These are phyloP conservation scores for Drosophila baimaii DNA, from an alignment of 1,140 invertebrate species.

Conservation along the genomic window DNA sequence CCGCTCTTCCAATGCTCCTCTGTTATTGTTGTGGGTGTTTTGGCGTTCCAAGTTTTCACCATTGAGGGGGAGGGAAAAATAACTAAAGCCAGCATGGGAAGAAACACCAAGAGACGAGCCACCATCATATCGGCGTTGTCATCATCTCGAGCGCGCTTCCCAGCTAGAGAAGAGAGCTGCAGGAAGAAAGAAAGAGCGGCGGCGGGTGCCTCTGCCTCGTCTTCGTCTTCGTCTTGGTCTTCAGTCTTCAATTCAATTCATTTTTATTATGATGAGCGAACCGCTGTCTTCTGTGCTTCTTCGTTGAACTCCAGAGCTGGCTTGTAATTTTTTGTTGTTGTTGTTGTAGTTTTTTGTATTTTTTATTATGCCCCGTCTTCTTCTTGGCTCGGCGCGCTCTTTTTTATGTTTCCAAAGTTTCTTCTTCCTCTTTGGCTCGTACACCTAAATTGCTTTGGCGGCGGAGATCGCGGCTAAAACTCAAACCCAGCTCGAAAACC, in stretches of 20 bases:
- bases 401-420: constrained; percentile 77
- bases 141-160: constrained; percentile 43
- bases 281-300: constrained; percentile 41
- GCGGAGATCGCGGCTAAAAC: constrained; percentile 63
- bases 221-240: background rate
- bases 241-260: constrained; percentile 77
- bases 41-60: constrained; percentile 47
- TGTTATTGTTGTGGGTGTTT: constrained; percentile 49
- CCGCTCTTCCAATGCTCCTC: background rate
- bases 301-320: constrained; percentile 56
- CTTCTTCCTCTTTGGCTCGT: constrained; percentile 77
- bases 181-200: constrained; percentile 20
- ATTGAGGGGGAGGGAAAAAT: constrained; percentile 44
- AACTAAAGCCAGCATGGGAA: constrained; percentile 65
- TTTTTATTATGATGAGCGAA: constrained; percentile 78
- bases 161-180: constrained; percentile 15
- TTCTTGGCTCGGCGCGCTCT: constrained; percentile 39
- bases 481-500: constrained; percentile 62
- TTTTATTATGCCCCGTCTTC: constrained; percentile 38
- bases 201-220: constrained; percentile 17
- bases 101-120: constrained; percentile 51
- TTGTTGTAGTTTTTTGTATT: constrained; percentile 33
- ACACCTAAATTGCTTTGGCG: constrained; percentile 79
- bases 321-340: constrained; percentile 62
- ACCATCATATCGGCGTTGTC: constrained; percentile 64